Evolutionary conservation across 1,140 invertebrate genomes (phyloP).

Genomic region (Vollenhovia emeryi): DNA sequence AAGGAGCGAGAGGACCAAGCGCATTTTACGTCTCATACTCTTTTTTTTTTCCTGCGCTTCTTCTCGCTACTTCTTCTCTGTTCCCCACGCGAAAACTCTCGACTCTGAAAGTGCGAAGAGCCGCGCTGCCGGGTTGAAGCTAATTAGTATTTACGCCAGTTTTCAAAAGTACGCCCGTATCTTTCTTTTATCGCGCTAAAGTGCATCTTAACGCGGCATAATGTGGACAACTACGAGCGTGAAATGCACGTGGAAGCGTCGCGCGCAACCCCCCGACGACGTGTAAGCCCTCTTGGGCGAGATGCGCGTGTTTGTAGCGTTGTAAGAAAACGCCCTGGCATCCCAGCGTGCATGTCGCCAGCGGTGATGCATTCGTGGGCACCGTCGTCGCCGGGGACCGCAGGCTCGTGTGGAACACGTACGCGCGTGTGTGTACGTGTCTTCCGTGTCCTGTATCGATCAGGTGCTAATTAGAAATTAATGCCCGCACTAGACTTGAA

Average conservation of each 20-base stretch:
- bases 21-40: constrained; percentile 51
- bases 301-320: constrained; percentile 31
- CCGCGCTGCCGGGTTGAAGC: constrained; percentile 47
- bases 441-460: constrained; percentile 61
- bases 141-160: constrained; percentile 76
- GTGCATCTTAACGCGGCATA: constrained; percentile 64
- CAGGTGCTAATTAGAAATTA: constrained; percentile 81
- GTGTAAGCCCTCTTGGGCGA: neutral
- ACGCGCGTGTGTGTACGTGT: neutral
- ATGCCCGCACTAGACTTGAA: constrained; percentile 74
- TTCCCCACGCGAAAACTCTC: constrained; percentile 57
- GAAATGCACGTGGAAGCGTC: constrained; percentile 65
- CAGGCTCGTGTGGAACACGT: neutral
- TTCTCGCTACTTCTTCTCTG: neutral
- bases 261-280: constrained; percentile 31
- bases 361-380: neutral
- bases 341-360: too few species aligned
- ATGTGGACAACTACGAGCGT: constrained; percentile 65
- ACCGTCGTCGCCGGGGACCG: neutral
- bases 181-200: constrained; percentile 63
- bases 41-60: constrained; percentile 41
- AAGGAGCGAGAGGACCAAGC: constrained; percentile 39
- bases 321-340: constrained; percentile 19
- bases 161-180: constrained; percentile 65
- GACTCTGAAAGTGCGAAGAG: constrained; percentile 40